phyloP scores from a whole-genome alignment of 2,888 invertebrate genomes.

The Acanthoscelides obtectus region DNA sequence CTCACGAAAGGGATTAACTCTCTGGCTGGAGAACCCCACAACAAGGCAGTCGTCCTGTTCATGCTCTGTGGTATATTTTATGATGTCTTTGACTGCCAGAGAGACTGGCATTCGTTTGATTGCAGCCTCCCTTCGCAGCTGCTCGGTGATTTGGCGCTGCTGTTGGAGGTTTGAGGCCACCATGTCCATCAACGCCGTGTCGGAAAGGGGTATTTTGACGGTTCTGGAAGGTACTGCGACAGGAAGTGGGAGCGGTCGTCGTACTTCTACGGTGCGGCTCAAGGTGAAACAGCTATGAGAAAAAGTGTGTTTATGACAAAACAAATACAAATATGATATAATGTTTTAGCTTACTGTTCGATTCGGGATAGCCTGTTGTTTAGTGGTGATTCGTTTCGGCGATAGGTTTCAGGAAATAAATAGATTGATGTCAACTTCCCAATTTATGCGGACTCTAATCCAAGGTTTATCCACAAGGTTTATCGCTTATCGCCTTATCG shows the following conservation, averaged over 20 bases:
- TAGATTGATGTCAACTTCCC: no score
- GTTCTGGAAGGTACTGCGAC: conserved; percentile 3
- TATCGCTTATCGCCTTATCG: no score
- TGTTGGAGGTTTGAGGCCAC: conserved; percentile 92
- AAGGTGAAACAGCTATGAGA: background rate
- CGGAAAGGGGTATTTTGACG: conserved; percentile 79
- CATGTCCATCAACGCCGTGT: conserved; percentile 87
- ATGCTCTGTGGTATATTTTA: conserved; percentile 86
- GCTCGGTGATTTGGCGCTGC: conserved; percentile 89
- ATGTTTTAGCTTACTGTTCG: no score
- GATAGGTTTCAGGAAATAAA: no score
- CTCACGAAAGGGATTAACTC: conserved; percentile 93
- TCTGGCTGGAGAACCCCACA: conserved; percentile 90
- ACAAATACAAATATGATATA: no score
- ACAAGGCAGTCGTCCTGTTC: conserved; percentile 90
- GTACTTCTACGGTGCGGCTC: background rate
- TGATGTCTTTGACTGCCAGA: conserved; percentile 87
- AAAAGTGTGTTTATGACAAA: no score
- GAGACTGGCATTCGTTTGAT: conserved; percentile 83
- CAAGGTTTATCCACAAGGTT: no score
- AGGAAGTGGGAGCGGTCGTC: background rate
- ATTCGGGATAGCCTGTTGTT: no score
- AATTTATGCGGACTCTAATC: no score
- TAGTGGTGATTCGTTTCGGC: no score
- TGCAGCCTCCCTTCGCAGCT: conserved; percentile 85